Evolutionary conservation across 2,113 vertebrate genomes (phyloP).

Genomic region (Pelodiscus sinensis): DNA sequence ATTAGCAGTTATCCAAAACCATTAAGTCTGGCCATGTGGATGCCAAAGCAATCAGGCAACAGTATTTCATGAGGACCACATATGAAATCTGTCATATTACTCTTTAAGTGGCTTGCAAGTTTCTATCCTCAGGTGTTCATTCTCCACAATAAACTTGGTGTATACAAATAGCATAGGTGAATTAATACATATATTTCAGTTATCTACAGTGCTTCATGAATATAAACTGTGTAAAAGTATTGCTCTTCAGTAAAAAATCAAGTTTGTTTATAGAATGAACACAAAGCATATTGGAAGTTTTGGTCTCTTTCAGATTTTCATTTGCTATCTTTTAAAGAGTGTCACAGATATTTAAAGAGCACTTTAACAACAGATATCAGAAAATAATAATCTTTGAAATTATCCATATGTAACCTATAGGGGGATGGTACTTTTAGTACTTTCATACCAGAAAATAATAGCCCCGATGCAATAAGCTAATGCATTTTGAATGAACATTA

Average conservation of each 20-base stretch:
- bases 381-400: neutral
- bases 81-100: neutral
- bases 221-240: neutral
- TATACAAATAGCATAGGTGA: neutral
- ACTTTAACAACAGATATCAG: neutral
- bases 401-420: neutral
- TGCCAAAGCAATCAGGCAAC: neutral
- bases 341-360: neutral
- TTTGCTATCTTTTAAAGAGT: neutral
- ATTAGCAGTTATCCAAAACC: neutral
- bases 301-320: neutral
- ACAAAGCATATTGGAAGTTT: neutral
- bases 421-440: neutral
- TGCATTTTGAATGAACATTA: neutral
- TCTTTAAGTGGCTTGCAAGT: neutral
- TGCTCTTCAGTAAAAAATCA: neutral
- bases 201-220: accelerated
- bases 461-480: neutral
- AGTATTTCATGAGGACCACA: neutral
- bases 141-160: neutral
- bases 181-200: neutral
- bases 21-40: neutral
- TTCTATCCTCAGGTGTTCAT: neutral
- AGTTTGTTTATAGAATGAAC: neutral
- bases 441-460: conserved; percentile 1